A percentile compares a stretch with the other conserved stretches of the same genome.
Evolutionary conservation across 2,888 invertebrate species (phyloP).

Genomic region (Lasioglossum calceatum): DNA sequence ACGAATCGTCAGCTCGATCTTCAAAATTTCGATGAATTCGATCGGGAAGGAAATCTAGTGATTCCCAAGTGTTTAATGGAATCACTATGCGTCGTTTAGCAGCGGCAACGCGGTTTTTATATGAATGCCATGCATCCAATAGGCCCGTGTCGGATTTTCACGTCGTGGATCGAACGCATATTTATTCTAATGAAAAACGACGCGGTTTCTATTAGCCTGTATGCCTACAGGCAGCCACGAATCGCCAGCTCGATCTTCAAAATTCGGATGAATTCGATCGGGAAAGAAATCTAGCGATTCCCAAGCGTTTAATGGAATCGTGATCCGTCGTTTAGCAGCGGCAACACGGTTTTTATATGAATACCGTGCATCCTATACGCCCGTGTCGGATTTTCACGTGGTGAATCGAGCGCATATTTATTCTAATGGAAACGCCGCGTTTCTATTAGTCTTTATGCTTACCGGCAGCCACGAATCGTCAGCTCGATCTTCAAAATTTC

Average conservation of each 20-base stretch:
- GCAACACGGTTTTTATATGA: background rate
- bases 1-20: background rate
- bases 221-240: background rate
- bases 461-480: too few relatives aligned
- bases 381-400: too few relatives aligned
- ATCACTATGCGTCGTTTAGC: too few relatives aligned
- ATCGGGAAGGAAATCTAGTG: background rate
- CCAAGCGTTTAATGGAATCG: conserved; percentile 70
- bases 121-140: background rate
- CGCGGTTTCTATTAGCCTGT: background rate
- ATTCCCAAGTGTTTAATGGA: conserved; percentile 54
- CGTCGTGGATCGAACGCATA: background rate
- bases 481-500: too few relatives aligned
- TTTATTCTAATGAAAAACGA: background rate
- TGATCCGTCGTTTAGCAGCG: conserved; percentile 58
- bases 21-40: background rate
- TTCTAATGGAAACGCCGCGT: too few relatives aligned
- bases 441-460: too few relatives aligned
- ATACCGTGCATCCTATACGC: background rate
- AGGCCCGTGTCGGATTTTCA: too few relatives aligned
- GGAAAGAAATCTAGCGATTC: too few relatives aligned
- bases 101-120: background rate
- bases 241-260: background rate
- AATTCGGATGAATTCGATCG: background rate
- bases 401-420: too few relatives aligned